phyloP scores from a whole-genome alignment of 2,888 invertebrate species.

The Mesodorylaimus sp. region DNA sequence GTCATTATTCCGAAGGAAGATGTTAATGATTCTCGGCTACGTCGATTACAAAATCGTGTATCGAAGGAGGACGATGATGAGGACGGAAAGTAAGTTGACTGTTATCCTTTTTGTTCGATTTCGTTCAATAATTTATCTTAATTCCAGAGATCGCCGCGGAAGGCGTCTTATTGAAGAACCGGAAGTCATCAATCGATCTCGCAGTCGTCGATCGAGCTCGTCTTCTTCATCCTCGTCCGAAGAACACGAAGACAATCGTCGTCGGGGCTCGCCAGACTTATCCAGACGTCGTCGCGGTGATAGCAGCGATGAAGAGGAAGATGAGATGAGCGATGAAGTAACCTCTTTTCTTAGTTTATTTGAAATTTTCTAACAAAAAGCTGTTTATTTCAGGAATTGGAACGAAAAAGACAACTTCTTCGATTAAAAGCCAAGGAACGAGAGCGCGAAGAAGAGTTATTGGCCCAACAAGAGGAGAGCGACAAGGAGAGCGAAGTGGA shows the following conservation, averaged over 20 bases:
- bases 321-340: constrained; percentile 7
- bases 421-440: not conserved
- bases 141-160: no score
- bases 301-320: constrained; percentile 22
- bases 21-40: not conserved
- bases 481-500: constrained; percentile 22
- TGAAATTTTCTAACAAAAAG: not conserved
- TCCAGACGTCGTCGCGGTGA: not conserved
- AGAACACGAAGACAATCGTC: not conserved
- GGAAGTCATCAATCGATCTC: not conserved
- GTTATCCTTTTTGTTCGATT: no score
- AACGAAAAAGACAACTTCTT: constrained; percentile 6
- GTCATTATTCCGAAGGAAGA: no score
- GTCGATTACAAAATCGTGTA: not conserved
- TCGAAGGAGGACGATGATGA: not conserved
- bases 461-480: constrained; percentile 16
- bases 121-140: no score
- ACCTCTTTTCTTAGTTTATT: constrained; percentile 3
- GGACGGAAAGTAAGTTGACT: not conserved
- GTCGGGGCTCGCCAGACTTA: not conserved
- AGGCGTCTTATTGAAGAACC: not conserved
- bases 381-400: constrained; percentile 16
- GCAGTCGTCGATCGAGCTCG: no score
- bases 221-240: no score
- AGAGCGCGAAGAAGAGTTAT: constrained; percentile 10